Base-by-base conservation (phyloP, 2,888 invertebrate genomes). In the Panopea generosa region DNA sequence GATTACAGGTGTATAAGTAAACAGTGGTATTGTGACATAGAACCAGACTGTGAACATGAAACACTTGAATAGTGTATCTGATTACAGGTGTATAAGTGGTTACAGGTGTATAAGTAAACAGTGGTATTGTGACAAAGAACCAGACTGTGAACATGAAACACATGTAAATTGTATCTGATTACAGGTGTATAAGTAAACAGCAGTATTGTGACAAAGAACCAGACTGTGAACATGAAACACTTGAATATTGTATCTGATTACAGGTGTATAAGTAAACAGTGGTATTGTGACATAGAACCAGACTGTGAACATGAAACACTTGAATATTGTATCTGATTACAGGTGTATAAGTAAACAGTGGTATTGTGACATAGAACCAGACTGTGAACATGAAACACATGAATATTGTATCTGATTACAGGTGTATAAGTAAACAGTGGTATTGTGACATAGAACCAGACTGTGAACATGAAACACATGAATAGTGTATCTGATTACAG, bases 151-250 rank as follows among this genome's bases (percentile, higher is more conserved):
- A n/a, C n/a, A n/a, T n/a, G n/a, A n/a, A n/a, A n/a, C n/a, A n/a
- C n/a, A n/a, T n/a, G n/a, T n/a, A n/a, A n/a, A n/a, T n/a, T n/a
- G n/a, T n/a, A n/a, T n/a, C n/a, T n/a, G n/a, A n/a, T n/a, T n/a
- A n/a, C 62, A 86, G 87, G 40, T 92, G 92, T 75, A 89, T 92
- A 59, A 77, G 86, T 22, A 77, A 83, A 22, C 72, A 83, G 20
- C 88, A 87, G 81, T 94, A 94, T 40, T 96, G 96, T 92, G 95
- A 96, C 92, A 95, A 95, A 0, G 84, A 86, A 66, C 52, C 62
- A 24, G 87, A 90, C 49, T 90, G 90, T 77, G 93, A 94, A n/a
- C n/a, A n/a, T n/a, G n/a, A n/a, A n/a, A n/a, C n/a, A n/a, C n/a
- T n/a, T n/a, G n/a, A n/a, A n/a, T n/a, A n/a, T n/a, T n/a, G n/a